phyloP scores from a whole-genome alignment of 1,140 invertebrate species.

The Tyrophagus putrescentiae region DNA sequence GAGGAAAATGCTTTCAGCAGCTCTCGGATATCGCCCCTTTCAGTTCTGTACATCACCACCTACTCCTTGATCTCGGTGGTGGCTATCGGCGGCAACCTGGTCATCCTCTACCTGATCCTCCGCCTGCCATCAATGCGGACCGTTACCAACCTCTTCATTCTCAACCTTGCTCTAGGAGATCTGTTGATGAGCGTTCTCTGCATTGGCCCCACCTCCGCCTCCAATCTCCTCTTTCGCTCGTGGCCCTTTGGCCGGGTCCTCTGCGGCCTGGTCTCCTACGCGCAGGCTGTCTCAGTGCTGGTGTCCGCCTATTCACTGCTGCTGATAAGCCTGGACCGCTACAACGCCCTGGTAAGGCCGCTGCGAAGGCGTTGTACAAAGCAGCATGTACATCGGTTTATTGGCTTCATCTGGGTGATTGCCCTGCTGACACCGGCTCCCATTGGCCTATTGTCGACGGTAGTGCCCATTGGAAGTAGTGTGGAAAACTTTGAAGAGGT shows the following conservation, averaged over 20 bases:
- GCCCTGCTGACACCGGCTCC: conserved; percentile 63
- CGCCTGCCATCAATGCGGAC: conserved; percentile 62
- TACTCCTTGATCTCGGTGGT: conserved; percentile 43
- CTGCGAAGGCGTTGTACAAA: conserved; percentile 59
- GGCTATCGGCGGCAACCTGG: conserved; percentile 56
- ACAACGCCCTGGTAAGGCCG: conserved; percentile 73
- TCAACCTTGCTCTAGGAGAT: conserved; percentile 67
- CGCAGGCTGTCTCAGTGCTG: conserved; percentile 32
- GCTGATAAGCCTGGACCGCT: conserved; percentile 32
- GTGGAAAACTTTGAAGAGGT: too few species aligned
- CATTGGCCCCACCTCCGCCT: conserved; percentile 64
- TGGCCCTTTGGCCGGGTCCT: conserved; percentile 66
- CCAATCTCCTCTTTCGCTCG: conserved; percentile 52
- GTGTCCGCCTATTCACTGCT: conserved; percentile 56
- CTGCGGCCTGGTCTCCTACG: conserved; percentile 59
- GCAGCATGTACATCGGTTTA: conserved; percentile 50
- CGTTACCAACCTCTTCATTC: conserved; percentile 72
- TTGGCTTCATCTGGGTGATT: conserved; percentile 55
- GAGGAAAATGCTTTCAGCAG: too few species aligned
- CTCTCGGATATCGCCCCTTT: too few species aligned
- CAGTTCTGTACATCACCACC: too few species aligned
- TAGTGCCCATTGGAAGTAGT: conserved; percentile 28
- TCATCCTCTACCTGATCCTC: conserved; percentile 65
- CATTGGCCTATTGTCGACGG: conserved; percentile 48
- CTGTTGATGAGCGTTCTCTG: conserved; percentile 68